A percentile compares a stretch with the other conserved stretches of the same genome.
phyloP scores from a whole-genome alignment of 2,113 vertebrate genomes.

The Chionomys nivalis region DNA sequence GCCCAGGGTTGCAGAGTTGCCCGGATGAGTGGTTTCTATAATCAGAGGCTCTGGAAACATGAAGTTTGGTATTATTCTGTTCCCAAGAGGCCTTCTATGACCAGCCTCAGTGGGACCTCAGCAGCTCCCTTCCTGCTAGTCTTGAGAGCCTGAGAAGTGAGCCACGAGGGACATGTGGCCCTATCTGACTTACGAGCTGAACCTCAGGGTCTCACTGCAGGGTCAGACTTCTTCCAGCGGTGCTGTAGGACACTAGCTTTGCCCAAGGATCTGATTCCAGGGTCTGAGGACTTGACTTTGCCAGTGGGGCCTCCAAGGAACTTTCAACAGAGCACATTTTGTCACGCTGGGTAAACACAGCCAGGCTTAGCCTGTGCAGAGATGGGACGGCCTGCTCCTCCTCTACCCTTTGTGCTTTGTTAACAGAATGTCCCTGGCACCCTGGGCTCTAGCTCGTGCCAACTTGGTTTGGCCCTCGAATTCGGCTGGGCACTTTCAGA shows the following conservation, averaged over 20 bases:
- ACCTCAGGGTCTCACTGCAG: too few relatives aligned
- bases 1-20: neutral
- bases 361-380: neutral
- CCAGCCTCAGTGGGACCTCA: neutral
- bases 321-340: neutral
- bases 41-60: constrained; percentile 16
- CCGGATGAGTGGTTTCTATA: neutral
- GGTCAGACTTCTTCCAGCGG: neutral
- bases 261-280: too few relatives aligned
- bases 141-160: neutral
- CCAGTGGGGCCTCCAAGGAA: neutral
- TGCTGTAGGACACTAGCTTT: neutral
- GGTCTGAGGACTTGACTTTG: neutral
- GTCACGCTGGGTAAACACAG: constrained; percentile 4
- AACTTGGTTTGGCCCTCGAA: neutral
- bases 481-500: neutral
- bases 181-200: neutral
- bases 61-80: neutral
- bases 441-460: constrained; percentile 4
- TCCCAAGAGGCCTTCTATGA: neutral
- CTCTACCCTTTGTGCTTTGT: constrained; percentile 68
- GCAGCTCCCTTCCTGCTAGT: neutral
- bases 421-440: constrained; percentile 64
- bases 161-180: neutral
- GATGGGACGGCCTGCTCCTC: constrained; percentile 50